A percentile compares a stretch with the other conserved stretches of the same genome.
phyloP scores from a whole-genome alignment of 2,797 vertebrate genomes.

The Enteromius mattozi region DNA sequence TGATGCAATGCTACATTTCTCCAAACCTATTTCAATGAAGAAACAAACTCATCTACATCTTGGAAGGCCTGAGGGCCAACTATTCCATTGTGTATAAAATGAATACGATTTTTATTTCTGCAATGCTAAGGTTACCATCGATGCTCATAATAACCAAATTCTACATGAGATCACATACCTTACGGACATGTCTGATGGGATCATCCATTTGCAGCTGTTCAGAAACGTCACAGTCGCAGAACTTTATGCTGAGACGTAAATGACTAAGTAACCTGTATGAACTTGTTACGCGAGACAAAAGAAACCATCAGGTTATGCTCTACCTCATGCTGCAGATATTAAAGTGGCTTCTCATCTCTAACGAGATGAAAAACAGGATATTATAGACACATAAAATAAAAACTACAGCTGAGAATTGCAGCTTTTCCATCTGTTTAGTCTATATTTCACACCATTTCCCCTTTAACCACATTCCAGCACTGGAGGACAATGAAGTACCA shows the following conservation, averaged over 20 bases:
- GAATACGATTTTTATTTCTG: not conserved
- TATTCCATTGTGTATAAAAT: not conserved
- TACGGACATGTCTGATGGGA: not conserved
- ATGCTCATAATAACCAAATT: not conserved
- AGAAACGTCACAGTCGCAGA: not conserved
- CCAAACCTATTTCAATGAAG: not conserved
- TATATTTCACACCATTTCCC: constrained; percentile 74
- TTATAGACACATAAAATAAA: constrained; percentile 48
- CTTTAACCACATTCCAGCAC: constrained; percentile 65
- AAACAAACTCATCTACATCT: not conserved
- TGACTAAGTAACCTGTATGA: constrained; percentile 4
- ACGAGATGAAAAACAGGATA: constrained; percentile 27
- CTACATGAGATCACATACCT: not conserved
- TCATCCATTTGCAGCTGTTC: constrained; percentile 1
- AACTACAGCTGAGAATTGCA: constrained; percentile 43
- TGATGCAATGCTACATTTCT: not conserved
- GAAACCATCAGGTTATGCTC: constrained; percentile 16
- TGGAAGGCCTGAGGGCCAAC: not conserved
- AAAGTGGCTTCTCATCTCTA: constrained; percentile 5
- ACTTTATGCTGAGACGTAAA: not conserved
- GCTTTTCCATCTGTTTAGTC: constrained; percentile 53
- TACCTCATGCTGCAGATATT: not conserved
- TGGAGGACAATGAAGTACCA: constrained; percentile 74
- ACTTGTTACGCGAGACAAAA: constrained; percentile 5
- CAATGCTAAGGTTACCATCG: not conserved